Evolutionary conservation across 2,797 vertebrate genomes (phyloP).

Genomic region (Pagetopsis macropterus): DNA sequence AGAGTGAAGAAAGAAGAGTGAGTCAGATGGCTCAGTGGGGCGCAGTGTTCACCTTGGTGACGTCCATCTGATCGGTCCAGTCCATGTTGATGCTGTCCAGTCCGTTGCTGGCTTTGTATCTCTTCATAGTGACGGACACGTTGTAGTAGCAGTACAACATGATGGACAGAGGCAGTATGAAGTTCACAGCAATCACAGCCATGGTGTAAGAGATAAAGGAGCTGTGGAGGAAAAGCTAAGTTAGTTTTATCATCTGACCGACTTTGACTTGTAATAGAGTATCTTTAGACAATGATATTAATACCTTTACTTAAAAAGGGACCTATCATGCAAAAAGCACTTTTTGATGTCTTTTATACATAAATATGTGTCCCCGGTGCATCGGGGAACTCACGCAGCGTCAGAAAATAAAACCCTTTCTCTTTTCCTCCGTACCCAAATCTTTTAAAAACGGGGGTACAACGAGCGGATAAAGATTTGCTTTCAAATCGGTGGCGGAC

Average conservation of each 20-base stretch:
- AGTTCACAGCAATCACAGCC: slow-evolving; percentile 90
- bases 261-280: no score
- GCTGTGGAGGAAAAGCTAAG: slow-evolving; percentile 51
- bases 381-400: no score
- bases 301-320: no score
- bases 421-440: no score
- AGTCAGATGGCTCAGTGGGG: background rate
- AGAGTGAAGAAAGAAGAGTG: background rate
- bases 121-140: slow-evolving; percentile 87
- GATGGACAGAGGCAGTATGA: slow-evolving; percentile 89
- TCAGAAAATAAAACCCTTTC: no score
- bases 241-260: background rate
- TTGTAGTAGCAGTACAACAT: slow-evolving; percentile 99
- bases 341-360: no score
- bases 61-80: slow-evolving; percentile 94
- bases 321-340: no score
- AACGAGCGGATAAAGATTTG: no score
- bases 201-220: slow-evolving; percentile 81
- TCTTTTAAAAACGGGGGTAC: no score
- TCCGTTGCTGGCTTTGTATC: slow-evolving; percentile 80
- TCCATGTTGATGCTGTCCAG: slow-evolving; percentile 85
- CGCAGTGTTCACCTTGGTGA: slow-evolving; percentile 88
- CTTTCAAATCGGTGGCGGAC: background rate
- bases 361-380: no score
- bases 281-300: no score